These are phyloP conservation scores for Diaperis boleti DNA, from an alignment of 2,888 invertebrate genomes.

Conservation along the genomic window DNA sequence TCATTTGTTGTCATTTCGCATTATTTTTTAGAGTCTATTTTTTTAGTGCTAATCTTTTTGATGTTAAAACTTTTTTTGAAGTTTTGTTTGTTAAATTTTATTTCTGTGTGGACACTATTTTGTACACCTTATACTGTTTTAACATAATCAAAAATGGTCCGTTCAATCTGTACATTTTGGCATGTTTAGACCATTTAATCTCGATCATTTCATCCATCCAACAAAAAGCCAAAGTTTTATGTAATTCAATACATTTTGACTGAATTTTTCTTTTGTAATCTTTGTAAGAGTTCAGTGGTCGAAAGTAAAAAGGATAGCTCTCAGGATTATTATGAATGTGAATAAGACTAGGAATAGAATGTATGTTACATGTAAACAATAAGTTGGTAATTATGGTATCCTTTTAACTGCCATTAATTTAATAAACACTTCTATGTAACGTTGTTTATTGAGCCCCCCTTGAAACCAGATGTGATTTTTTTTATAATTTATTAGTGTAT, in stretches of 20 bases:
- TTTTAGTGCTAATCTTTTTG: slow-evolving; percentile 56
- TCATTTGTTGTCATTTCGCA: slow-evolving; percentile 42
- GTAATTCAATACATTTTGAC: slow-evolving; percentile 23
- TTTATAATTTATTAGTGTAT: slow-evolving; percentile 37
- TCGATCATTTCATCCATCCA: slow-evolving; percentile 32
- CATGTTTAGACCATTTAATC: not conserved
- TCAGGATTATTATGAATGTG: slow-evolving; percentile 59
- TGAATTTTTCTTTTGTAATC: slow-evolving; percentile 28
- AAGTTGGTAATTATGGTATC: slow-evolving; percentile 57
- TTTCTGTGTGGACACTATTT: slow-evolving; percentile 44
- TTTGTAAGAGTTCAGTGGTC: slow-evolving; percentile 20
- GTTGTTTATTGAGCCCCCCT: slow-evolving; percentile 19
- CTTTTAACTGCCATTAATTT: slow-evolving; percentile 64
- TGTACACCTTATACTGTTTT: not conserved
- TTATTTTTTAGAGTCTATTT: slow-evolving; percentile 56
- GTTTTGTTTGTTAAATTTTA: slow-evolving; percentile 58
- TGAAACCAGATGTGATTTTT: not conserved
- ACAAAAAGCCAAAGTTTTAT: slow-evolving; percentile 35
- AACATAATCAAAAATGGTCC: too few species aligned
- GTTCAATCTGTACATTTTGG: not conserved
- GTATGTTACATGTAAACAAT: slow-evolving; percentile 59
- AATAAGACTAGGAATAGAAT: slow-evolving; percentile 60
- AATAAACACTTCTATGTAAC: slow-evolving; percentile 61
- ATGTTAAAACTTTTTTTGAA: slow-evolving; percentile 53
- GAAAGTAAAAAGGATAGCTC: slow-evolving; percentile 40